Evolutionary conservation across 1,140 invertebrate genomes (phyloP).

Genomic region (Eriosoma lanigerum): DNA sequence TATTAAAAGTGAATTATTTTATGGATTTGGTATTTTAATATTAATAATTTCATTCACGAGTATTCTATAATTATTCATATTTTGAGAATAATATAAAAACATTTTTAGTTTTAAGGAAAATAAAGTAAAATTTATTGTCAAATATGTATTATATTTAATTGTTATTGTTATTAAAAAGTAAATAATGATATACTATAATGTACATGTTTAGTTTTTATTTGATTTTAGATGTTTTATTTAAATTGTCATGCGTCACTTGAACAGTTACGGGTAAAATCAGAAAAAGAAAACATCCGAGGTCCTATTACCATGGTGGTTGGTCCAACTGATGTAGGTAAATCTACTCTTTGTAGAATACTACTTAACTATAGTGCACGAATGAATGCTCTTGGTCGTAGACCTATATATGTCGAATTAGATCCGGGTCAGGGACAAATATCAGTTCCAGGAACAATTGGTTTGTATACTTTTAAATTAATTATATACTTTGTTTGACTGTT

Average conservation of each 20-base stretch:
- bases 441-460: conserved; percentile 87
- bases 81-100: too few relatives aligned
- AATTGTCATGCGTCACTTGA: conserved; percentile 95
- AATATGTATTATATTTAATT: too few relatives aligned
- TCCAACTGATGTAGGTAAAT: conserved; percentile 95
- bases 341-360: conserved; percentile 84
- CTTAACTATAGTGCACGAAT: conserved; percentile 92
- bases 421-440: conserved; percentile 93
- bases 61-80: too few relatives aligned
- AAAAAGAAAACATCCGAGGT: conserved; percentile 71
- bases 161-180: too few relatives aligned
- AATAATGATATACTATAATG: too few relatives aligned
- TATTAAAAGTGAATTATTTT: too few relatives aligned
- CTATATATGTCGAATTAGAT: conserved; percentile 94
- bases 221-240: conserved; percentile 71
- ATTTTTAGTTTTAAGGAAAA: too few relatives aligned
- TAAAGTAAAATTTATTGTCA: too few relatives aligned
- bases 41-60: too few relatives aligned
- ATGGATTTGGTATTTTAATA: too few relatives aligned
- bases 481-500: too few relatives aligned
- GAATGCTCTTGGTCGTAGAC: conserved; percentile 65
- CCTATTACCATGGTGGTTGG: conserved; percentile 91
- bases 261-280: conserved; percentile 75
- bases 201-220: too few relatives aligned
- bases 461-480: conserved; percentile 51